Base-by-base conservation (phyloP, 2,888 invertebrate species). In the Iphiclides podalirius region DNA sequence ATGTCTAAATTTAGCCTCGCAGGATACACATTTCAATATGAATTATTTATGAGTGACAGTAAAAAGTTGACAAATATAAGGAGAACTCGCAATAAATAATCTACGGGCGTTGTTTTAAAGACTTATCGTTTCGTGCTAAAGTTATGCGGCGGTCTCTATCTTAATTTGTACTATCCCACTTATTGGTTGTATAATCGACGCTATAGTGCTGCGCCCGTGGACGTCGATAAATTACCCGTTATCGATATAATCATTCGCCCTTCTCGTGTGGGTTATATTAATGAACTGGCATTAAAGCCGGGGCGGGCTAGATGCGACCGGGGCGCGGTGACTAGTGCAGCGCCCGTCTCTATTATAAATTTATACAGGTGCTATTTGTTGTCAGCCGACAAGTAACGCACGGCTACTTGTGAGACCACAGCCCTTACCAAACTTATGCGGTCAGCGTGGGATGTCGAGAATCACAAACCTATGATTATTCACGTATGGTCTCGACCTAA, bases 241-340 rank as follows among this genome's bases (percentile, higher is more conserved):
- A 44, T 49, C 43, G 49, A 49, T 44, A 44, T 36, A 42, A 48
- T 42, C 42, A 23, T 33, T 20, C 13, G 37, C 33, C 37, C 26
- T 14, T 20, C 37, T 20, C 36, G 37, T 48, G 50, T 41, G 40
- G 44, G 35, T 17, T 45, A 31, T 54, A 54, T 54, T 54, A 54
- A 54, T 50, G 52, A 36, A 38, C 17, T 38, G 34, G 31, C 52
- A 52, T 52, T 50, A 50, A 38, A 37, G 28, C 17, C n/a, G 31
- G 23, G 14, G 39, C 42, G 37, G 15, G 31, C 40, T n/a, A n/a
- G 43, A 49, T 47, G 47, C 43, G 47, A 44, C 50, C 31, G 37
- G 31, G 40, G 49, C 40, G 46, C 47, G 48, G 43, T 46, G 44
- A 39, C 31, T 46, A 46, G 35, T 52, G 45, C 48, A 33, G 23